These are phyloP conservation scores for Chelonoidis abingdonii DNA, from an alignment of 2,113 vertebrate species.

Conservation along the genomic window DNA sequence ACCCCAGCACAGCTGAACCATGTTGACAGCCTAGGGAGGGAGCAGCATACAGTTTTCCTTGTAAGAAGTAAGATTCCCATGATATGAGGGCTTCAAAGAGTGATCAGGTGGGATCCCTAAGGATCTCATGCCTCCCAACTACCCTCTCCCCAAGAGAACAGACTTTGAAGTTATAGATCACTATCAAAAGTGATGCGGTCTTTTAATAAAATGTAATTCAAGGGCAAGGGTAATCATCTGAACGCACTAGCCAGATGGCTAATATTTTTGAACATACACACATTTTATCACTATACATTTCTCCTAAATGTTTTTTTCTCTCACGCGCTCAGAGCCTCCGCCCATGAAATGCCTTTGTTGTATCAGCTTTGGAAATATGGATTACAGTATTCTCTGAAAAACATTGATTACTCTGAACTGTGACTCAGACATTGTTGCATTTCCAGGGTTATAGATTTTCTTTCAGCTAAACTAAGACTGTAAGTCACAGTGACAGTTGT, in stretches of 20 bases:
- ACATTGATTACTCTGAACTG: slow-evolving; percentile 87
- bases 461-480: slow-evolving; percentile 88
- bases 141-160: background rate
- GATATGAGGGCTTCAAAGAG: accelerated
- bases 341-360: slow-evolving; percentile 84
- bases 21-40: background rate
- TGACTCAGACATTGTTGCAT: slow-evolving; percentile 85
- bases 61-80: background rate
- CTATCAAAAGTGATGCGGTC: background rate
- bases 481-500: slow-evolving; percentile 87
- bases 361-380: slow-evolving; percentile 86
- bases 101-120: background rate
- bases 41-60: accelerated
- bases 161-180: background rate
- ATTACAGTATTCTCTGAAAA: slow-evolving; percentile 85
- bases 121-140: background rate
- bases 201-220: slow-evolving; percentile 50
- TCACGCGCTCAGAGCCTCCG: slow-evolving; percentile 64
- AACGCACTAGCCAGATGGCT: slow-evolving; percentile 46
- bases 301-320: slow-evolving; percentile 61
- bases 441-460: slow-evolving; percentile 88
- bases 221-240: background rate
- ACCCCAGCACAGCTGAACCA: background rate
- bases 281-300: slow-evolving; percentile 70
- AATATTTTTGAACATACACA: slow-evolving; percentile 54